These are phyloP conservation scores for Notiomystis cincta DNA, from an alignment of 2,113 vertebrate species.

Conservation along the genomic window DNA sequence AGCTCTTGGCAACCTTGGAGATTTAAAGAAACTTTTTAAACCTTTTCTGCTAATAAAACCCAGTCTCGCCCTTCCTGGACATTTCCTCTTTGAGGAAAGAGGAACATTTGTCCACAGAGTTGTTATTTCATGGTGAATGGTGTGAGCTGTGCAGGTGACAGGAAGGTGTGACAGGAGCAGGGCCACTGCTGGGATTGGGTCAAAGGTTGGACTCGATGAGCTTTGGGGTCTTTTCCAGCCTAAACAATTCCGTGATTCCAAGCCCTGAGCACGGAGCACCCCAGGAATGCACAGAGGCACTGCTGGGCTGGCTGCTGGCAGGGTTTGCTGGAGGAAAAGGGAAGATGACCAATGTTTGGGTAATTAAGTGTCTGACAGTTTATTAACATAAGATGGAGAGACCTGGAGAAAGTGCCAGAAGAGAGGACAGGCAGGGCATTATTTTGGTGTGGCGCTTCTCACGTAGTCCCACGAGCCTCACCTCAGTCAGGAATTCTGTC, in stretches of 20 bases:
- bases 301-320: background rate
- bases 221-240: background rate
- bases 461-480: background rate
- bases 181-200: background rate
- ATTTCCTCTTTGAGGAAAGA: background rate
- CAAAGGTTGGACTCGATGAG: background rate
- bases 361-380: slow-evolving; percentile 18
- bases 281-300: accelerated
- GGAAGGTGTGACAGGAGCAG: background rate
- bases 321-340: slow-evolving; percentile 16
- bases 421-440: background rate
- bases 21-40: background rate
- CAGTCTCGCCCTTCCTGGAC: background rate
- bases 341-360: slow-evolving; percentile 2
- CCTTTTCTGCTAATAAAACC: background rate
- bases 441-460: slow-evolving; percentile 12
- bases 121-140: background rate
- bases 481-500: slow-evolving; percentile 2
- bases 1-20: background rate
- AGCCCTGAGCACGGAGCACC: background rate
- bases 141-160: background rate
- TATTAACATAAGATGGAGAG: slow-evolving; percentile 10
- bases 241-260: background rate
- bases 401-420: slow-evolving; percentile 42
- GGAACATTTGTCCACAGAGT: background rate